Percentiles rank a stretch among this genome's conserved stretches.
These are phyloP conservation scores for Pandemis cinnamomeana DNA, from an alignment of 2,888 invertebrate genomes.

Conservation along the genomic window DNA sequence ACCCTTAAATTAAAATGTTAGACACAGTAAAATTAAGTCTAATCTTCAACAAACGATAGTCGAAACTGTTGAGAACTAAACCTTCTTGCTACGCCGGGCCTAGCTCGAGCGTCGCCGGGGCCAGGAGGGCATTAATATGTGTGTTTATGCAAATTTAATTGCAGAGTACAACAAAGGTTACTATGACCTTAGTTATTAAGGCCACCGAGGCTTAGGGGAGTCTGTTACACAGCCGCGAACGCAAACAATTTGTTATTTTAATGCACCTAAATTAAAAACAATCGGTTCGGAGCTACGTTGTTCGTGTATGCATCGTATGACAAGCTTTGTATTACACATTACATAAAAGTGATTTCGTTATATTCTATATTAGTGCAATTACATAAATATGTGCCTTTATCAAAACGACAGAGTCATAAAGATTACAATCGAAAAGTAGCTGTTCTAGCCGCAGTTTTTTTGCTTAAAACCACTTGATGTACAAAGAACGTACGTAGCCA, in stretches of 20 bases:
- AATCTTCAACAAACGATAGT: background rate
- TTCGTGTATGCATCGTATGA: too few relatives aligned
- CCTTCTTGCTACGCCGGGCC: background rate
- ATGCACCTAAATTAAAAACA: background rate
- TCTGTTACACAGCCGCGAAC: constrained; percentile 23
- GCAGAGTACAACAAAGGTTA: constrained; percentile 38
- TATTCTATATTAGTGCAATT: too few relatives aligned
- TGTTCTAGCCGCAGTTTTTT: background rate
- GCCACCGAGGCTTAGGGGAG: constrained; percentile 28
- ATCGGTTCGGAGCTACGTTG: too few relatives aligned
- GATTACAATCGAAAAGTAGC: too few relatives aligned
- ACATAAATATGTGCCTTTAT: too few relatives aligned
- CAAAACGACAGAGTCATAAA: too few relatives aligned
- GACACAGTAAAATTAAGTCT: background rate
- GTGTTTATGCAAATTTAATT: constrained; percentile 42
- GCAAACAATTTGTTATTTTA: background rate
- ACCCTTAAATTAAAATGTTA: too few relatives aligned
- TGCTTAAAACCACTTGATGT: background rate
- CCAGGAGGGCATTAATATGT: constrained; percentile 34
- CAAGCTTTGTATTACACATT: too few relatives aligned
- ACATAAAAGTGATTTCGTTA: too few relatives aligned
- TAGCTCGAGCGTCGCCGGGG: background rate
- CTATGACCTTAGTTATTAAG: constrained; percentile 36
- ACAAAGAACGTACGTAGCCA: constrained; percentile 21
- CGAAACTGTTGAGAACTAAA: background rate